These are phyloP conservation scores for Heliconius himera DNA, from an alignment of 1,140 invertebrate species.

Conservation along the genomic window DNA sequence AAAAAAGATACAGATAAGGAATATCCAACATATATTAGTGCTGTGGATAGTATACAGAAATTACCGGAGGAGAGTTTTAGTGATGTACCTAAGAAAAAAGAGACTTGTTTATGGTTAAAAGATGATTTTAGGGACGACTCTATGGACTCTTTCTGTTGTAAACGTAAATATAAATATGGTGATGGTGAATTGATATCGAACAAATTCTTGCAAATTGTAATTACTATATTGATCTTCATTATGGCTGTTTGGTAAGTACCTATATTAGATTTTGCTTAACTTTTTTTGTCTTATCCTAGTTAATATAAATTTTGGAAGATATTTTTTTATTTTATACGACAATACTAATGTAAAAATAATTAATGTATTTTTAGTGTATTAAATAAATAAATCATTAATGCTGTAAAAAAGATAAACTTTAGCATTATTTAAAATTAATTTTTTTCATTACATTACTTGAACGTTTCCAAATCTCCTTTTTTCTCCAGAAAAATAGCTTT, in stretches of 20 bases:
- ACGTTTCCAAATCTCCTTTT: too few species aligned
- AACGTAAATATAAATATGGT: slow-evolving; percentile 54
- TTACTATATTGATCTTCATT: slow-evolving; percentile 93
- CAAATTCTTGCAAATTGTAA: slow-evolving; percentile 93
- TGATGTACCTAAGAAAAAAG: slow-evolving; percentile 59
- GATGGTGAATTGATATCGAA: slow-evolving; percentile 89
- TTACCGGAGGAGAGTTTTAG: slow-evolving; percentile 60
- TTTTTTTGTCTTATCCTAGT: too few species aligned
- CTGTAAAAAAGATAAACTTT: too few species aligned
- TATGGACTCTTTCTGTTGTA: slow-evolving; percentile 61
- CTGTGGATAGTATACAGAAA: slow-evolving; percentile 52
- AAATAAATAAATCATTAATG: too few species aligned
- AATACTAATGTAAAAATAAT: too few species aligned
- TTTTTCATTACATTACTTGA: too few species aligned
- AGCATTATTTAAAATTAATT: too few species aligned
- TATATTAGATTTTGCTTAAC: neutral
- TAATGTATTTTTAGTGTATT: too few species aligned
- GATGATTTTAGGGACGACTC: slow-evolving; percentile 61
- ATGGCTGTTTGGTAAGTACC: slow-evolving; percentile 95
- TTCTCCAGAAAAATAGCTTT: too few species aligned
- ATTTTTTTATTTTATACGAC: too few species aligned
- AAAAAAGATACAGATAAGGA: slow-evolving; percentile 61
- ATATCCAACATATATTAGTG: slow-evolving; percentile 59
- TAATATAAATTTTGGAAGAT: too few species aligned
- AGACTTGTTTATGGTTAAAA: slow-evolving; percentile 67